A percentile compares a stretch with the other conserved stretches of the same genome.
phyloP scores from a whole-genome alignment of 2,113 vertebrate species.

The Sylvilagus bachmani region DNA sequence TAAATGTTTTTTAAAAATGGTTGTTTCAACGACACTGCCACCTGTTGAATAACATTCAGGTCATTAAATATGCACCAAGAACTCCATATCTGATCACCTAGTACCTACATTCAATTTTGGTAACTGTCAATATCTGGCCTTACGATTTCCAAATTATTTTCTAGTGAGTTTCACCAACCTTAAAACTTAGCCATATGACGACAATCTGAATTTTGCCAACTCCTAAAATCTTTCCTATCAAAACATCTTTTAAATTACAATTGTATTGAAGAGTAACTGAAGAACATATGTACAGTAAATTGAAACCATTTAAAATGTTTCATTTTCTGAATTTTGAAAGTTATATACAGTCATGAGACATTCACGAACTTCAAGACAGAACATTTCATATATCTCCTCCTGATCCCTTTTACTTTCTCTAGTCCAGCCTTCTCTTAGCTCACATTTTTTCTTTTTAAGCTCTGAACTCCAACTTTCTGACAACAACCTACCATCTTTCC shows the following conservation, averaged over 20 bases:
- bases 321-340: not conserved
- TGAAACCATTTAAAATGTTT: not conserved
- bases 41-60: not conserved
- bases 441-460: conserved; percentile 14
- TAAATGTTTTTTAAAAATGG: not conserved
- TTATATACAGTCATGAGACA: not conserved
- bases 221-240: not conserved
- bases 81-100: not conserved
- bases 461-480: not conserved
- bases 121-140: not conserved
- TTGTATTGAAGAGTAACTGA: not conserved
- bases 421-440: not conserved
- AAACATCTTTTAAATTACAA: not conserved
- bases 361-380: not conserved
- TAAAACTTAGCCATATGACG: not conserved
- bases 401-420: not conserved
- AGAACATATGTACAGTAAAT: not conserved
- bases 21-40: not conserved
- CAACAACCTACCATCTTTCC: not conserved
- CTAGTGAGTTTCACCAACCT: not conserved
- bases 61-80: not conserved
- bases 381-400: not conserved
- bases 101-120: not conserved
- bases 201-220: not conserved
- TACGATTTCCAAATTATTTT: not conserved